Conservation (phyloP, 2,797 vertebrate species). For the Champsocephalus esox region DNA sequence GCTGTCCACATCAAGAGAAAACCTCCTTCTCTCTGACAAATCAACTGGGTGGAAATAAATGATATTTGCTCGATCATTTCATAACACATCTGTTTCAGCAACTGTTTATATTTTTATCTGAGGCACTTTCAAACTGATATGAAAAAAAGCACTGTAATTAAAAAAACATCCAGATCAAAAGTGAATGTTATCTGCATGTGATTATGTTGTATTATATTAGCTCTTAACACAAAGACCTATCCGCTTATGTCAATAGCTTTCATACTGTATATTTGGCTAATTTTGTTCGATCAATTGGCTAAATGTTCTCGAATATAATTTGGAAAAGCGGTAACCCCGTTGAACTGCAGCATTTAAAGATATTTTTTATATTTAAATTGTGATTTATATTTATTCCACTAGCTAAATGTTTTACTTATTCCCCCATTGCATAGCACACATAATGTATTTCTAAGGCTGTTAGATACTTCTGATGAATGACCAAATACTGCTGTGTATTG, state of each 20-base stretch:
- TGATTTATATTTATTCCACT: not conserved
- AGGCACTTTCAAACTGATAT: not conserved
- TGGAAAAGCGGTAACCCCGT: not conserved
- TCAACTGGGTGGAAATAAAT: not conserved
- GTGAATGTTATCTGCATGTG: not conserved
- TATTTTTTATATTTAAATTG: not conserved
- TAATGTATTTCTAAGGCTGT: not conserved
- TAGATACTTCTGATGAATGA: not conserved
- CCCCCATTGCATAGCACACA: not conserved
- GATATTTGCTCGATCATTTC: not conserved
- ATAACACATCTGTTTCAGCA: not conserved
- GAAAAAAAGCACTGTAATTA: not conserved
- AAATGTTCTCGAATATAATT: constrained; percentile 2
- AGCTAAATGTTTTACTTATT: not conserved
- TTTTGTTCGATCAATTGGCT: not conserved
- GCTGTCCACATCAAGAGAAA: not conserved
- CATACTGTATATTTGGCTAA: not conserved
- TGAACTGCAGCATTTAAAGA: not conserved
- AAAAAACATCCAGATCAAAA: not conserved
- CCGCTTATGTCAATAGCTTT: not conserved
- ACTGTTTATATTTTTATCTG: not conserved
- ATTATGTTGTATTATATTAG: not conserved
- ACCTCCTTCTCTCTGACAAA: not conserved
- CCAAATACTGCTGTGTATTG: not conserved
- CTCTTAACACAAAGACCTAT: not conserved